Base-by-base conservation (phyloP, 2,888 invertebrate genomes). In the Leptinotarsa haldemani region DNA sequence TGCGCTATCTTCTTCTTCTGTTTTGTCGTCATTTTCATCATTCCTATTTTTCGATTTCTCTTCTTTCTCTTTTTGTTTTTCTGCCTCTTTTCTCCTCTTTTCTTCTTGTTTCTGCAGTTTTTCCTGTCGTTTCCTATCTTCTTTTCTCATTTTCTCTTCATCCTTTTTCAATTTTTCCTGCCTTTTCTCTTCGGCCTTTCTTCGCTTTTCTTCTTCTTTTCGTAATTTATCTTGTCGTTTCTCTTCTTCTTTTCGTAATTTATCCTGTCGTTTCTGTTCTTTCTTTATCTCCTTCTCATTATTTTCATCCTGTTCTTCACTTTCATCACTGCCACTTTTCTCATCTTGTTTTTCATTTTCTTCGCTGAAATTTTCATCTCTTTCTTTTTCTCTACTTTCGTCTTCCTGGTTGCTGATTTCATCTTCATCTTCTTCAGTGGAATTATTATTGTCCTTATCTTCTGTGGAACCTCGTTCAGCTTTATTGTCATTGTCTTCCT, bases 261-360 rank as follows among this genome's bases (percentile, higher is more conserved):
- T 18, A 7, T 30, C 12, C 40, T 67, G 7, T n/a, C n/a, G 40
- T 52, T 25, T 30, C 30, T 52, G 18, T 47, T 52, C 52, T 18
- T 18, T 12, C 12, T n/a, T 3, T 9, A 4, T 20, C 40, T 53
- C 20, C 30, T 46, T 16, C 46, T 25, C 20, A 1, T 67, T 40
- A 1, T n/a, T 52, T n/a, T 20, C 9, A 3, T 67, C 7, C 12
- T 30, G 16, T 18, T 25, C 53, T 16, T 13, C n/a, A 20, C 50
- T 50, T 25, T 18, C 52, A n/a, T 13, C n/a, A 12, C 18, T 52
- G 12, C 7, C 3, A n/a, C 53, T 67, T 12, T 67, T 30, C 3
- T 56, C 53, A 40, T 25, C 48, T 53, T 16, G n/a, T 50, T 52
- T 25, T n/a, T 66, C 66, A n/a, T 46, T 18, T n/a, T 30, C 52